Conservation (phyloP, 2,797 vertebrate genomes). For the Neomorphus geoffroyi region DNA sequence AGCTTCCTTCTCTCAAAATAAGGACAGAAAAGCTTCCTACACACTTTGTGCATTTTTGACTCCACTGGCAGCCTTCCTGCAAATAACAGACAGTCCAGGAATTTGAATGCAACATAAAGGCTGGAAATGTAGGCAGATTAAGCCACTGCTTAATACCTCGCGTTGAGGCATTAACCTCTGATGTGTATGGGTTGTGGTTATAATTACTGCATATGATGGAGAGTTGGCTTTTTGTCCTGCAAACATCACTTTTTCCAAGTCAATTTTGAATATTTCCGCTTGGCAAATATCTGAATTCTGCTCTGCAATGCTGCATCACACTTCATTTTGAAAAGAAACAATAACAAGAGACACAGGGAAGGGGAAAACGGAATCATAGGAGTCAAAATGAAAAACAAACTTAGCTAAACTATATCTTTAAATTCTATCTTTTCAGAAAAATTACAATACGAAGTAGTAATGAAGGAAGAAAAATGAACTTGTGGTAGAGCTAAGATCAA, state of each 20-base stretch:
- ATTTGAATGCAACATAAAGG: neutral
- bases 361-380: neutral
- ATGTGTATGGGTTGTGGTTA: neutral
- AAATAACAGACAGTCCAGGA: neutral
- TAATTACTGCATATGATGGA: neutral
- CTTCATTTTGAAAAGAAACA: neutral
- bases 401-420: neutral
- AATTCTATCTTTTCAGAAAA: neutral
- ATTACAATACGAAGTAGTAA: neutral
- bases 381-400: neutral
- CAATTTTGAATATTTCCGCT: neutral
- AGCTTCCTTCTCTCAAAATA: neutral
- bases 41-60: neutral
- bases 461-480: neutral
- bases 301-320: neutral
- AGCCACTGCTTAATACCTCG: neutral
- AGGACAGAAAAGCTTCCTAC: rapidly evolving
- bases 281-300: neutral
- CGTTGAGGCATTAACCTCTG: neutral
- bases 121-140: neutral
- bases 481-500: neutral
- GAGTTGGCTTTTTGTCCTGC: neutral
- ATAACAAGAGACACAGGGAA: rapidly evolving
- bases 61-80: neutral
- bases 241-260: neutral